Base-by-base conservation (phyloP, 2,113 vertebrate species). In the Calidris pygmaea region DNA sequence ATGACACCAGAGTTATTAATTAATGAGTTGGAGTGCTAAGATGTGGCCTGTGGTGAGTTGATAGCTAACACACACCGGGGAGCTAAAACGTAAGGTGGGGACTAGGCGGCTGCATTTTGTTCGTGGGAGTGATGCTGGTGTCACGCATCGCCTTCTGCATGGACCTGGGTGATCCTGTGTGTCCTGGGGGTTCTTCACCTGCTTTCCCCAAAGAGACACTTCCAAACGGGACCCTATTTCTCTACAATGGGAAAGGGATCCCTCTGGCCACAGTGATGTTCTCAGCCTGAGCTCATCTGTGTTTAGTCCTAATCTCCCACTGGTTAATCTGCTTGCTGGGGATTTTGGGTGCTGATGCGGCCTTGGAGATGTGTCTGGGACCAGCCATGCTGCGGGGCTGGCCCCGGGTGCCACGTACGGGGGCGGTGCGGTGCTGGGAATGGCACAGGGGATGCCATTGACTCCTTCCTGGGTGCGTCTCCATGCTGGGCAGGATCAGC, bases 1-100 rank as follows among this genome's bases (percentile, higher is more conserved):
- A 48, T 90, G 87, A 80, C 85, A 52, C 56, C 45, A 1, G 82
- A 60, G 95, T 94, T 93, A 67, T 89, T 96, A 89, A 96, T 95
- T 95, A 96, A 92, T 84, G 68, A 84, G 82, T 12, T n/a, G 67
- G 35, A 87, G 86, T 34, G 67, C 68, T 63, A 29, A 74, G 74
- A 43, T 8, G 12, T 65, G 67, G 91, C 48, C 79, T 29, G 2
- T 13, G 65, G 21, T 15, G 7, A 24, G 47, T 82, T 89, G 77
- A 87, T 58, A 68, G 50, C 85, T 66, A 88, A 50, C 35, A 11
- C 60, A 65, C 35, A 9, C 30, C 0, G 14, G 75, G 60, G 9
- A 24, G 68, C 43, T 58, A 21, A 7, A 50, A 18, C 1, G 7
- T 32, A 10, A 58, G 56, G 1, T n/a, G 76, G 72, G 53, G 56